Evolutionary conservation across 2,113 vertebrate species (phyloP), one percentile per base, ranked within the genome.

Genomic region (Erythrocercus mccallii): DNA sequence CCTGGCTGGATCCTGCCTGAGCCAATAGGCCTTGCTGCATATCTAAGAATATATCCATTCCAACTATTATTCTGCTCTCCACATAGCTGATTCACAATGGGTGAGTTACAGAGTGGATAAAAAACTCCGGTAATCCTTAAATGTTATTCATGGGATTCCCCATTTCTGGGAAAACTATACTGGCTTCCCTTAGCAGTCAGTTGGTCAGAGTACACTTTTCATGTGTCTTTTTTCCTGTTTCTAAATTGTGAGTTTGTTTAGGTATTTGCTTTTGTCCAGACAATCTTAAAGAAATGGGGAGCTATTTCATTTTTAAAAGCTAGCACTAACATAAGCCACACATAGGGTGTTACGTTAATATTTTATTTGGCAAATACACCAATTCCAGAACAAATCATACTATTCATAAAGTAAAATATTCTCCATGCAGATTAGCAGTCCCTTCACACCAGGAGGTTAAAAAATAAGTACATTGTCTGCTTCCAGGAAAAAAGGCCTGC

Each of bases 301-400:
- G 12, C 30, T 81, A 38, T 69, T 80, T 80, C 21, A 48, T 61
- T 86, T 92, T 66, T 28, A 50, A 94, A 95, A 90, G 35, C 51
- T 58, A 81, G 44, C 65, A 38, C 22, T 40, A 42, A 50, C 33
- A 60, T 50, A 54, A 7, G 61, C 60, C 40, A 72, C 53, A 48
- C 66, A 57, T 1, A 69, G 28, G 35, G 42, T 69, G 40, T 47
- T 80, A 80, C 25, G 57, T 50, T 70, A 91, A 72, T 72, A 82
- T 93, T 95, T 85, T 57, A 54, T 80, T 90, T 96, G 79, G 85
- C 66, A 93, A 90, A 82, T 35, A 65, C 10, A 78, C 58, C 35
- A 72, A 11, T 38, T 18, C 24, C 45, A 86, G 57, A 81, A 69
- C 28, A 95, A 94, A 69, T n/a, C 53, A 77, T 15, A 82, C 28